Percentiles rank a stretch among this genome's conserved stretches.
Conservation (phyloP, 2,888 invertebrate genomes). For the Nomada fabriciana region DNA sequence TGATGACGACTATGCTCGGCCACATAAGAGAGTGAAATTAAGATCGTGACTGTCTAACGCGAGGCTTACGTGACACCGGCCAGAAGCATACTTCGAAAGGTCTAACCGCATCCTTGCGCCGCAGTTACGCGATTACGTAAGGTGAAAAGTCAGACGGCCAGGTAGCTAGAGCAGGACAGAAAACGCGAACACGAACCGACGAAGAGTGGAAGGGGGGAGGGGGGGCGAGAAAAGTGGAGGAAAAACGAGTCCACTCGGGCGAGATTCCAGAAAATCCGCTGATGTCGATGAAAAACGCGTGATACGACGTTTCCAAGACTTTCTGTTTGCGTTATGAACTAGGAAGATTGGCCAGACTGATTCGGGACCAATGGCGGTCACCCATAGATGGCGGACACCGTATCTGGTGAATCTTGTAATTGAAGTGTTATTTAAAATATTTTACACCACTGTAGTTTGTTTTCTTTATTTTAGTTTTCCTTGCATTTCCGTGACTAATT, state of each 20-base stretch:
- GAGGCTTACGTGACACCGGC: conserved; percentile 71
- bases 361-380: not conserved
- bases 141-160: conserved; percentile 62
- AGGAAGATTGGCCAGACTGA: not conserved
- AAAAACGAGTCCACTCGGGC: not conserved
- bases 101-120: conserved; percentile 74
- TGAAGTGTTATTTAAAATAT: too few species aligned
- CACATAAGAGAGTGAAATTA: conserved; percentile 66
- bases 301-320: not conserved
- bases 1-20: too few species aligned
- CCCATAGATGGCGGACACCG: too few species aligned
- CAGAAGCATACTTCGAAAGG: conserved; percentile 71
- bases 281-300: not conserved
- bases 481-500: too few species aligned
- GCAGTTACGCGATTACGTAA: conserved; percentile 71
- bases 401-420: too few species aligned
- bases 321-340: not conserved
- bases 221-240: conserved; percentile 17
- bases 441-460: too few species aligned
- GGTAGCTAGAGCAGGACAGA: conserved; percentile 25
- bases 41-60: conserved; percentile 69
- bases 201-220: not conserved
- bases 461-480: too few species aligned
- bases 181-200: not conserved
- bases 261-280: conserved; percentile 30